Conservation (phyloP, 2,888 invertebrate genomes). For the Cosmopolites sordidus region DNA sequence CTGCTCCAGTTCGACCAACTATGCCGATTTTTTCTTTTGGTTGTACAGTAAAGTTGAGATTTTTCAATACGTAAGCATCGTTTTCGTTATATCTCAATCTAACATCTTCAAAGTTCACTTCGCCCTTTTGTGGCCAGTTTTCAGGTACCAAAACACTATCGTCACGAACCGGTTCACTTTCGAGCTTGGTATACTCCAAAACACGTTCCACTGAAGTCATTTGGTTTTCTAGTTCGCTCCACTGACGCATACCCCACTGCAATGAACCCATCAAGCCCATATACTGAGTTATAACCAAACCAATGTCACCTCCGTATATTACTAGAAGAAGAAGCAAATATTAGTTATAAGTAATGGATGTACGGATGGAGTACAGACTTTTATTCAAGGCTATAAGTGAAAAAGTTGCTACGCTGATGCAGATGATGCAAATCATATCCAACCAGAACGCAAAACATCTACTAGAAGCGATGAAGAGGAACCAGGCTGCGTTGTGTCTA, state of each 20-base stretch:
- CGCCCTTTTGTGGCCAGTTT: slow-evolving; percentile 70
- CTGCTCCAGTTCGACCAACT: slow-evolving; percentile 80
- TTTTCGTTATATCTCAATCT: slow-evolving; percentile 67
- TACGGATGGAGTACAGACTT: slow-evolving; percentile 19
- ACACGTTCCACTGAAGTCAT: slow-evolving; percentile 41
- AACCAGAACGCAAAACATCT: slow-evolving; percentile 69
- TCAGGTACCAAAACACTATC: slow-evolving; percentile 50
- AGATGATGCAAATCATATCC: slow-evolving; percentile 62
- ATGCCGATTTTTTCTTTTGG: slow-evolving; percentile 74
- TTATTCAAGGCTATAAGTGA: slow-evolving; percentile 33
- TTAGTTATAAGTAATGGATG: not conserved
- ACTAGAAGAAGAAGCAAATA: slow-evolving; percentile 38
- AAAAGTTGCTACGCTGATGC: slow-evolving; percentile 50
- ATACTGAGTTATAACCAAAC: slow-evolving; percentile 75
- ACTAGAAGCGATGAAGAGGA: slow-evolving; percentile 58
- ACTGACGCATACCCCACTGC: slow-evolving; percentile 71
- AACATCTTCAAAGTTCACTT: slow-evolving; percentile 64
- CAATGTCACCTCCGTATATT: slow-evolving; percentile 67
- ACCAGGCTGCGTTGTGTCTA: slow-evolving; percentile 71
- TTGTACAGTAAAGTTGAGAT: slow-evolving; percentile 63
- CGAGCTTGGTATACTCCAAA: slow-evolving; percentile 38
- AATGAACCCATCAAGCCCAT: slow-evolving; percentile 62
- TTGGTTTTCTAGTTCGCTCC: slow-evolving; percentile 73
- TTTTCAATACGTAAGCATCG: slow-evolving; percentile 70
- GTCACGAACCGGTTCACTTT: slow-evolving; percentile 38